Evolutionary conservation across 2,888 invertebrate species (phyloP).

Genomic region (Myathropa florea): DNA sequence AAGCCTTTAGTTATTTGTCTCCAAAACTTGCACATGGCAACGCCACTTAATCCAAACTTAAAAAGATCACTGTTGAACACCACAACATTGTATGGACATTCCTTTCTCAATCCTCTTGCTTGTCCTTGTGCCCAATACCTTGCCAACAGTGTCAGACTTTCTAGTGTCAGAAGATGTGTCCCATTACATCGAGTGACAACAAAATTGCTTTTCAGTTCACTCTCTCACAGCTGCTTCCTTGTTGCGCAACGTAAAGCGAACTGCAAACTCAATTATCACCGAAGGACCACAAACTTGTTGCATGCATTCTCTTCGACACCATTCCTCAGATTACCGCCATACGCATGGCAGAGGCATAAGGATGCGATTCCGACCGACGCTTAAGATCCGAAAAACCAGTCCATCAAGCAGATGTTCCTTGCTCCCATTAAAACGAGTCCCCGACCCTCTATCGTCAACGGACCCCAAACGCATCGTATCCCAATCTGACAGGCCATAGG

Average conservation of each 20-base stretch:
- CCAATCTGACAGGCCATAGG: slow-evolving; percentile 14
- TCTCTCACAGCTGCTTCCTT: not conserved
- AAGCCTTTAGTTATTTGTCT: no score
- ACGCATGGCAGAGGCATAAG: not conserved
- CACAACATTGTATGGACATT: not conserved
- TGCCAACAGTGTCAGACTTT: not conserved
- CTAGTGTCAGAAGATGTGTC: not conserved
- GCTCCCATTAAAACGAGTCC: slow-evolving; percentile 32
- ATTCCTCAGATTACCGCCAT: not conserved
- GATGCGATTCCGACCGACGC: not conserved
- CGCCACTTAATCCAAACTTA: not conserved
- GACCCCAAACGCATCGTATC: slow-evolving; percentile 57
- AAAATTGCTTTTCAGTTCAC: not conserved
- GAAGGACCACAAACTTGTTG: slow-evolving; percentile 37
- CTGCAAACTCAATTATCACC: slow-evolving; percentile 16
- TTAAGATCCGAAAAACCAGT: not conserved
- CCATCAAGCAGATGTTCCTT: slow-evolving; percentile 49
- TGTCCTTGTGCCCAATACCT: not conserved
- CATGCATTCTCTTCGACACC: slow-evolving; percentile 3
- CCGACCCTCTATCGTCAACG: slow-evolving; percentile 12
- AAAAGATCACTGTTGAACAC: no score
- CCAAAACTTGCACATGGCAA: not conserved
- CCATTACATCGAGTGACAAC: not conserved
- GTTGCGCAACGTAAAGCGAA: not conserved
- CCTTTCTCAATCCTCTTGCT: not conserved